phyloP scores from a whole-genome alignment of 2,888 invertebrate genomes.

The Neelides folsomi region DNA sequence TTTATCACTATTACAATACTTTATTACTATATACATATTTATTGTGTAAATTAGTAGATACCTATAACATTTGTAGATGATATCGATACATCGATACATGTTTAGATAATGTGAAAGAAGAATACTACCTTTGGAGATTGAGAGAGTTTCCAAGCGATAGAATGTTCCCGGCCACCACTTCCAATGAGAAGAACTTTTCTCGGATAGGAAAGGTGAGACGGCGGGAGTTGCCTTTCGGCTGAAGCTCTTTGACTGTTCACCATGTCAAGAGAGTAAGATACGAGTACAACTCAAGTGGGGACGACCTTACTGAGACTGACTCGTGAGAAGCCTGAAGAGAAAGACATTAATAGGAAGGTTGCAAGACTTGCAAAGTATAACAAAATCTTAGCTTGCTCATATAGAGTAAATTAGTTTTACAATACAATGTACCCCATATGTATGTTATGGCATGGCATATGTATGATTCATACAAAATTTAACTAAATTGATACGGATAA shows the following conservation, averaged over 20 bases:
- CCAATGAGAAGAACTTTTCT: conserved; percentile 68
- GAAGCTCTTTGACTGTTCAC: neutral
- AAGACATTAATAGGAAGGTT: neutral
- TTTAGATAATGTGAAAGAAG: neutral
- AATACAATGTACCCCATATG: too few species aligned
- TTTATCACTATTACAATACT: too few species aligned
- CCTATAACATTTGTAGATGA: too few species aligned
- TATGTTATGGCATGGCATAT: too few species aligned
- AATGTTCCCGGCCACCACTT: conserved; percentile 89
- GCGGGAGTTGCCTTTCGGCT: neutral
- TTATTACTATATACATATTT: too few species aligned
- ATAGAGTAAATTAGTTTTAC: too few species aligned
- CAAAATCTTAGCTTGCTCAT: too few species aligned
- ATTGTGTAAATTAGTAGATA: too few species aligned
- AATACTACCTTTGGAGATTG: conserved; percentile 51
- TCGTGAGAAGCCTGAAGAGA: neutral
- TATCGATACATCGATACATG: neutral
- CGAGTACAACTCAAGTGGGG: neutral
- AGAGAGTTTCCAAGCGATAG: conserved; percentile 81
- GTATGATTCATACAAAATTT: too few species aligned
- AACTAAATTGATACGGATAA: too few species aligned
- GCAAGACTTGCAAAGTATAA: too few species aligned
- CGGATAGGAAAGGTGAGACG: neutral
- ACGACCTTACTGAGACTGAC: neutral
- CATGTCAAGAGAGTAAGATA: neutral